A percentile compares a stretch with the other conserved stretches of the same genome.
Evolutionary conservation across 1,140 invertebrate species (phyloP).

Genomic region (Apis cerana): DNA sequence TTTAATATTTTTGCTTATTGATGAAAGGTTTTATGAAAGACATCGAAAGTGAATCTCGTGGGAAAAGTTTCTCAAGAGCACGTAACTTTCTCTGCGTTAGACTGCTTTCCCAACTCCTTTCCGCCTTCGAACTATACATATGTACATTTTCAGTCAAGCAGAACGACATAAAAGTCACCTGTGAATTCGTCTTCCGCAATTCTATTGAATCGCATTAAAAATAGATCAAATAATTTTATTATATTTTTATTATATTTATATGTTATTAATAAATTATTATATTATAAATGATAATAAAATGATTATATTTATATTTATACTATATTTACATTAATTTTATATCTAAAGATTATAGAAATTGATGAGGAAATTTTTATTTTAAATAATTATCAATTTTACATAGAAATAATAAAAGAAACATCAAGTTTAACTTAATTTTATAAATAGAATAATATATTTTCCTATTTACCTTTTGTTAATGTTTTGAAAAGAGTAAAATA

Average conservation of each 20-base stretch:
- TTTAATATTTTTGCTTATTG: not conserved
- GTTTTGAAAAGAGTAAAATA: too few relatives aligned
- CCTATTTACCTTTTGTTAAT: too few relatives aligned
- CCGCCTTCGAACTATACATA: slow-evolving; percentile 61
- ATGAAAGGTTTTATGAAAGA: slow-evolving; percentile 44
- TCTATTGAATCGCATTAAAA: slow-evolving; percentile 19
- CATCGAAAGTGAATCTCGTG: slow-evolving; percentile 72
- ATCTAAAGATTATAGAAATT: too few relatives aligned
- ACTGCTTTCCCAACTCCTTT: slow-evolving; percentile 69
- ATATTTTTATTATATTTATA: not conserved
- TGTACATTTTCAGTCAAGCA: slow-evolving; percentile 68
- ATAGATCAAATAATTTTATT: slow-evolving; percentile 9
- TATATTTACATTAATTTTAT: too few relatives aligned
- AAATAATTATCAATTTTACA: too few relatives aligned
- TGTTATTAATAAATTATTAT: too few relatives aligned
- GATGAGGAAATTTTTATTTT: too few relatives aligned
- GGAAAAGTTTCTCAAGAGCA: slow-evolving; percentile 74
- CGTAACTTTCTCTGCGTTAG: slow-evolving; percentile 74
- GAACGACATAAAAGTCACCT: slow-evolving; percentile 66
- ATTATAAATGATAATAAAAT: not conserved
- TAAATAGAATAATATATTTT: too few relatives aligned
- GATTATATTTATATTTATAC: too few relatives aligned
- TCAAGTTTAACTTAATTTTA: too few relatives aligned
- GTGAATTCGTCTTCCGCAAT: slow-evolving; percentile 49
- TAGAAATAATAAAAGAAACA: too few relatives aligned